Base-by-base conservation (phyloP, 1,140 invertebrate genomes). In the Diabrotica undecimpunctata region DNA sequence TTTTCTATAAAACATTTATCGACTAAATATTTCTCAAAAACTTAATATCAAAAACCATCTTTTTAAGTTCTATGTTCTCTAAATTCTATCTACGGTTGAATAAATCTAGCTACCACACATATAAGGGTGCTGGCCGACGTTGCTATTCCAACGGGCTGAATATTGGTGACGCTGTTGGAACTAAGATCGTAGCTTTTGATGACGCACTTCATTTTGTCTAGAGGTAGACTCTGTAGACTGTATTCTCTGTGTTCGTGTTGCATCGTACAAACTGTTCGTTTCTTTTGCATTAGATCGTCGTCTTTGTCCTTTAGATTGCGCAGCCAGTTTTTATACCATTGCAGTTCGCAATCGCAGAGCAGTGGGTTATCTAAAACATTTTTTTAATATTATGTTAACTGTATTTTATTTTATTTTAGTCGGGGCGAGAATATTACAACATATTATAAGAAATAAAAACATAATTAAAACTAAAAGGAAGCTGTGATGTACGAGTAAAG, bases 281-380 rank as follows among this genome's bases (percentile, higher is more conserved):
- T 92, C 80, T 92, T 92, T 69, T 90, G 88, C 85, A 92, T 92
- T 83, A 89, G 88, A 73, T 93, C 91, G 75, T 92, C 90, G 69
- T 93, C 90, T 62, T 89, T 86, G 75, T 91, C 87, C 55, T 87
- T 84, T 4, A 91, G 82, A 65, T 86, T 87, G 56, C 86, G 84
- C 68, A 94, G 76, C 88, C 93, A 93, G 46, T 86, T 85, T 51
- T 88, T 85, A 77, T 94, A 92, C 94, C 94, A 96, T 54, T 87
- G 85, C 54, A 96, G 81, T 67, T 94, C 89, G 75, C 94, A 96
- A 69, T 92, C 89, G 76, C 94, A 96, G 51, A 89, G 82, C 67
- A 96, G 78, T 0, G 92, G 93, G 79, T 96, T 96, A 81, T 94
- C 94, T 95, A 77, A 51, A 76, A 78, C 25, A 25, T 25, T 1